Base-by-base conservation (phyloP, 2,113 vertebrate species). In the Anseranas semipalmata region DNA sequence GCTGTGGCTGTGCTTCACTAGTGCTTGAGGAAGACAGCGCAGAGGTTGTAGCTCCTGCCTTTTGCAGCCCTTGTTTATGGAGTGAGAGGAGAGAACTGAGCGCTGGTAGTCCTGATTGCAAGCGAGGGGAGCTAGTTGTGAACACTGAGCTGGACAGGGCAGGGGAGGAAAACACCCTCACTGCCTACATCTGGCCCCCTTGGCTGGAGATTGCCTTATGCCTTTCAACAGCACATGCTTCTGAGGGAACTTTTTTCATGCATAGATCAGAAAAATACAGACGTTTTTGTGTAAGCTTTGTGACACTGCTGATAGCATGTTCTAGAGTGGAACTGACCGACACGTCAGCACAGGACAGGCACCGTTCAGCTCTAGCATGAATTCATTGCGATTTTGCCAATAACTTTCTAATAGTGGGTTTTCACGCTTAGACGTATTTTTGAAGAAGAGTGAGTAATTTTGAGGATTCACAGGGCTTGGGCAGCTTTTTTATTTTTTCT, bases 121-220 rank as follows among this genome's bases (percentile, higher is more conserved):
- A 11, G 7, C 0, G 0, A 46, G 20, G n/a, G 24, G 17, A 37
- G 30, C 4, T 71, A 62, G 27, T 37, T 27, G 8, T 12, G 22
- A 75, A 24, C 27, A 39, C 25, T 45, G 43, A 85, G 22, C 28
- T 77, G 74, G 20, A 13, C 2, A 56, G 24, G 16, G 18, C 52
- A 0, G 5, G 7, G 1, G 2, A 70, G 11, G 10, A 62, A 76
- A 73, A n/a, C 4, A 50, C 16, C 4, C 53, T 62, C 65, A 53
- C 21, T 24, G 7, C 39, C 27, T 75, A 35, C 14, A 15, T 22
- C 14, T 66, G 35, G 2, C 17, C 9, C 21, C 6, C 18, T 28
- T 84, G n/a, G 8, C 4, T 58, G 43, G 28, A 75, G 15, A 10
- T 21, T 13, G 11, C 15, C 59, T 89, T 65, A 21, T 25, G 27